A percentile compares a stretch with the other conserved stretches of the same genome.
These are phyloP conservation scores for Ctenopoma multispine DNA, from an alignment of 2,797 vertebrate genomes.

Conservation along the genomic window DNA sequence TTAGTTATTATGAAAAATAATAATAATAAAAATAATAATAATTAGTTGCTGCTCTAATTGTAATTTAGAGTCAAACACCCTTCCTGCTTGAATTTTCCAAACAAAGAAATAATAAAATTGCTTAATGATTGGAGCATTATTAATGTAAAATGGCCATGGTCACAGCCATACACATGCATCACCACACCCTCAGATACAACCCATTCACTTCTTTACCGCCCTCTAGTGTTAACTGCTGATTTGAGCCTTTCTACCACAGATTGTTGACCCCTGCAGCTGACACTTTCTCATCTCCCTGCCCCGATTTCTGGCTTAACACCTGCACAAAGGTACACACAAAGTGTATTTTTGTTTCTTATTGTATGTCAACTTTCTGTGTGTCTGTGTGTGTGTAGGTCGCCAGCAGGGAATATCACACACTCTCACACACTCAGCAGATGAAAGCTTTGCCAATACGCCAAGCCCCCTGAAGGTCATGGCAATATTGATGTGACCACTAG, in stretches of 20 bases:
- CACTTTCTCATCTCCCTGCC: slow-evolving; percentile 13
- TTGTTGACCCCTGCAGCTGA: slow-evolving; percentile 50
- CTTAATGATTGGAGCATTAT: not conserved
- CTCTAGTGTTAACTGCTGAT: slow-evolving; percentile 79
- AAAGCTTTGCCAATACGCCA: slow-evolving; percentile 79
- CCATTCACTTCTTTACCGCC: slow-evolving; percentile 74
- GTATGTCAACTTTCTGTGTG: slow-evolving; percentile 12
- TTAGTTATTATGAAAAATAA: not conserved
- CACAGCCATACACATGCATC: slow-evolving; percentile 23
- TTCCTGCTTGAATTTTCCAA: not conserved
- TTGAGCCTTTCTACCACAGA: slow-evolving; percentile 47
- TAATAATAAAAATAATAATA: not conserved
- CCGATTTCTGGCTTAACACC: slow-evolving; percentile 28
- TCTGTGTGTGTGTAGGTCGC: slow-evolving; percentile 38
- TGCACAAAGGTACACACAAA: slow-evolving; percentile 10
- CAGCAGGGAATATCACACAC: slow-evolving; percentile 65
- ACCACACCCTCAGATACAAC: slow-evolving; percentile 20
- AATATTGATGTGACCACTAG: slow-evolving; percentile 78
- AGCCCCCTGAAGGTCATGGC: slow-evolving; percentile 74
- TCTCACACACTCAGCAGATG: slow-evolving; percentile 75
- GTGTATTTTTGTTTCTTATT: slow-evolving; percentile 8
- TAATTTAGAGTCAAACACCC: not conserved
- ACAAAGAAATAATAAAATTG: not conserved
- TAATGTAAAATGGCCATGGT: slow-evolving; percentile 33
- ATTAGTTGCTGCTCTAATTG: not conserved